Conservation (phyloP, 2,888 invertebrate genomes). For the Cacoxenus indagator region DNA sequence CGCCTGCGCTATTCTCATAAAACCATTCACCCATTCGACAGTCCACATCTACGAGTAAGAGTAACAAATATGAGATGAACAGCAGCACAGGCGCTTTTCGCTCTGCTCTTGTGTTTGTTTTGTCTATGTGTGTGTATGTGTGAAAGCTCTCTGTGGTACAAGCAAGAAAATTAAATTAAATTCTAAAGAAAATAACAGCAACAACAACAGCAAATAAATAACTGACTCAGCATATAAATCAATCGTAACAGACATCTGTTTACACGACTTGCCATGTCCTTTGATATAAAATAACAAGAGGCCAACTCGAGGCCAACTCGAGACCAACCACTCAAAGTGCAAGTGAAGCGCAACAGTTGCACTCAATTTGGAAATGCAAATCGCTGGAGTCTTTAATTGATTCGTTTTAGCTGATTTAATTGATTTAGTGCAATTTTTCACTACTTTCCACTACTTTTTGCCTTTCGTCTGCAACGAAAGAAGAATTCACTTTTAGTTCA, state of each 20-base stretch:
- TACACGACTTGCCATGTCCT: too few species aligned
- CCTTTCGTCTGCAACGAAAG: too few species aligned
- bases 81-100: not conserved
- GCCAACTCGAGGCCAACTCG: not conserved
- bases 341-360: slow-evolving; percentile 7
- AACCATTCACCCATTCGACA: too few species aligned
- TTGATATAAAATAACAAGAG: too few species aligned
- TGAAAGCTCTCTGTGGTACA: slow-evolving; percentile 20
- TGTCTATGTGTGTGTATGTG: slow-evolving; percentile 5
- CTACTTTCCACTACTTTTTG: too few species aligned
- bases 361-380: not conserved
- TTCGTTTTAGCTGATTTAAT: too few species aligned
- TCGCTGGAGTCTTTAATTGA: too few species aligned
- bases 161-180: slow-evolving; percentile 53
- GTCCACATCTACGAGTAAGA: not conserved
- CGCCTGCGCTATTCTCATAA: too few species aligned
- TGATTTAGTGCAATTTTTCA: too few species aligned
- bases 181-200: slow-evolving; percentile 44
- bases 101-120: not conserved
- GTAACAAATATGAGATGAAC: not conserved
- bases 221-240: slow-evolving; percentile 10
- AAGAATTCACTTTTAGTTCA: too few species aligned
- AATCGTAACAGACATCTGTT: too few species aligned
- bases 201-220: slow-evolving; percentile 12
- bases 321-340: not conserved